phyloP scores from a whole-genome alignment of 2,113 vertebrate genomes.

The Carassius carassius region DNA sequence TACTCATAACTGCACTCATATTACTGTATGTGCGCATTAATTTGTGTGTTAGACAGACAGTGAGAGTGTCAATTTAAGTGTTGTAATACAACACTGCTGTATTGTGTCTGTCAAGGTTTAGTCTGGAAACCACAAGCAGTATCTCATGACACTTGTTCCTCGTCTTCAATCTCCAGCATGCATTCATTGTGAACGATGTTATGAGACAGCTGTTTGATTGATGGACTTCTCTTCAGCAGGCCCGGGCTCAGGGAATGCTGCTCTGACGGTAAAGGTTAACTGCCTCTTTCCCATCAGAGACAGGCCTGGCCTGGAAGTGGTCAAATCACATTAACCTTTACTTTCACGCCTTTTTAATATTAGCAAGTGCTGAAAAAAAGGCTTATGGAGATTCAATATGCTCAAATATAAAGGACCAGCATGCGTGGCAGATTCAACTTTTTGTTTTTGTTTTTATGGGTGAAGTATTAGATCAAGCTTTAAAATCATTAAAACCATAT shows the following conservation, averaged over 20 bases:
- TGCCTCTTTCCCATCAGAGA: conserved; percentile 39
- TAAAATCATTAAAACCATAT: neutral
- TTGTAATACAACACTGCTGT: neutral
- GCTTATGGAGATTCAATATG: conserved; percentile 6
- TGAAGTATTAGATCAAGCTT: neutral
- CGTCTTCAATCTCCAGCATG: neutral
- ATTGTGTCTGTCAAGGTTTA: neutral
- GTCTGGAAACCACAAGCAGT: neutral
- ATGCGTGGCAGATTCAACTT: neutral
- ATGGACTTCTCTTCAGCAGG: conserved; percentile 29
- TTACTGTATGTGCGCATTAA: neutral
- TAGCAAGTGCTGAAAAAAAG: conserved; percentile 17
- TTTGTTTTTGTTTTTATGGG: neutral
- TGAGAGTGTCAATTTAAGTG: neutral
- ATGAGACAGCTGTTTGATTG: conserved; percentile 31
- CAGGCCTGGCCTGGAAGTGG: conserved; percentile 15
- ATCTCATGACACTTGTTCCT: conserved; percentile 1
- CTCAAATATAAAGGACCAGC: neutral
- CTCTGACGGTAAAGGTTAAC: conserved; percentile 43
- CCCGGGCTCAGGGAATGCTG: neutral
- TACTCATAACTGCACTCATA: too few species aligned
- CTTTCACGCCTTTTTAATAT: conserved; percentile 26
- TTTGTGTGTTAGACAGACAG: neutral
- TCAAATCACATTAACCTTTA: conserved; percentile 44
- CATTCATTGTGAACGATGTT: neutral